A percentile compares a stretch with the other conserved stretches of the same genome.
These are phyloP conservation scores for Scalopus aquaticus DNA, from an alignment of 2,113 vertebrate genomes.

Conservation along the genomic window DNA sequence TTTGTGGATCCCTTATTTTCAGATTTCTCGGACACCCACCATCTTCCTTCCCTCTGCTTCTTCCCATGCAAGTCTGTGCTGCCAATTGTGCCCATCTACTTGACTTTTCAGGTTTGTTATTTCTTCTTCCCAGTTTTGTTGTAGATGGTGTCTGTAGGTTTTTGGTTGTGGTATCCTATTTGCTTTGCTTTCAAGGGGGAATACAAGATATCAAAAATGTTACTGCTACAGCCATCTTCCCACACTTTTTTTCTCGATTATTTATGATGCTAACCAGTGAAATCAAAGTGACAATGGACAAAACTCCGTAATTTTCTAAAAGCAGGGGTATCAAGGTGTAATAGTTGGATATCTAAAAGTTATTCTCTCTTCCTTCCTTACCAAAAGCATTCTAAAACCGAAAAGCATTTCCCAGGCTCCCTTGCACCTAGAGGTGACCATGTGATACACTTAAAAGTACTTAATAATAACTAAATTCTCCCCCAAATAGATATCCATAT, in stretches of 20 bases:
- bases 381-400: too few species aligned
- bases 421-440: background rate
- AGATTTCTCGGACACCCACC: background rate
- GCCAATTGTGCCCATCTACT: background rate
- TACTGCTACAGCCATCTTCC: background rate
- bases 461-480: background rate
- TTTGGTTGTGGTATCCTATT: background rate
- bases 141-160: background rate
- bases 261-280: background rate
- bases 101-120: background rate
- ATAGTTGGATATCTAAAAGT: too few species aligned
- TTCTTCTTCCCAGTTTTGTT: background rate
- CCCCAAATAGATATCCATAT: background rate
- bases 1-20: slow-evolving; percentile 1
- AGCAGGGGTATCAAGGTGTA: background rate
- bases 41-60: background rate
- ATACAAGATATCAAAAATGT: background rate
- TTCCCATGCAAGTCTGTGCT: background rate
- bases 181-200: background rate
- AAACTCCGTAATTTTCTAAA: background rate
- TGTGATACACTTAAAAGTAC: background rate
- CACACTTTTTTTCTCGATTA: slow-evolving; percentile 4
- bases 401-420: background rate
- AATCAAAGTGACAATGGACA: background rate
- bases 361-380: background rate